Evolutionary conservation across 2,888 invertebrate species (phyloP).

Genomic region (Myathropa florea): DNA sequence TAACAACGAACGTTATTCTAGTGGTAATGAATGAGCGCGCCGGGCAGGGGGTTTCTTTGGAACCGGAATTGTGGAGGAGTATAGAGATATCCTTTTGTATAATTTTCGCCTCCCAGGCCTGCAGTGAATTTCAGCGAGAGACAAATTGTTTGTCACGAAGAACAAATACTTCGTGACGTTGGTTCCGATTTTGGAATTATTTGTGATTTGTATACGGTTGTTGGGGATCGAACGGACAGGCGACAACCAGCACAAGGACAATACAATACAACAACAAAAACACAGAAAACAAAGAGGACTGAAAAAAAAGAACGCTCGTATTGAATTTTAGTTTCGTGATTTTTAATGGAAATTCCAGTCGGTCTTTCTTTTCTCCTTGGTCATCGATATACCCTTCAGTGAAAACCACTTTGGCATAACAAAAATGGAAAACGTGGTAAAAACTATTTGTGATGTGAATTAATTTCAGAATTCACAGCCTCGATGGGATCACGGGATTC

Average conservation of each 20-base stretch:
- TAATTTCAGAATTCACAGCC: slow-evolving; percentile 43
- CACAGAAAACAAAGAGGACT: slow-evolving; percentile 9
- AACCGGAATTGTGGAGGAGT: neutral
- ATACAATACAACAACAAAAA: slow-evolving; percentile 18
- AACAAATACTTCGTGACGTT: slow-evolving; percentile 81
- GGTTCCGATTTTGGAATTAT: slow-evolving; percentile 80
- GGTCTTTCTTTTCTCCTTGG: slow-evolving; percentile 38
- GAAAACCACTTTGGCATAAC: slow-evolving; percentile 30
- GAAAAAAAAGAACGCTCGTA: slow-evolving; percentile 17
- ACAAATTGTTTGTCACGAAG: slow-evolving; percentile 81
- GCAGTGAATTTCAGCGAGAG: slow-evolving; percentile 68
- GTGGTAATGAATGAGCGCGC: slow-evolving; percentile 3
- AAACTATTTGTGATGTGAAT: slow-evolving; percentile 64
- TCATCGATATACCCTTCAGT: slow-evolving; percentile 40
- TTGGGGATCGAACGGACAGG: slow-evolving; percentile 28
- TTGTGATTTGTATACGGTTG: slow-evolving; percentile 77
- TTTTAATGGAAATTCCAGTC: slow-evolving; percentile 60
- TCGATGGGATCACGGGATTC: slow-evolving; percentile 41
- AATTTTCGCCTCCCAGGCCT: slow-evolving; percentile 29
- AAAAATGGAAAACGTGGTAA: slow-evolving; percentile 63
- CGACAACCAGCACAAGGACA: neutral
- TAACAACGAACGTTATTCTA: neutral
- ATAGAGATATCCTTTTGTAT: slow-evolving; percentile 54
- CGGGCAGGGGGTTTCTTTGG: neutral
- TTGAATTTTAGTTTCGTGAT: slow-evolving; percentile 59